phyloP scores from a whole-genome alignment of 2,888 invertebrate species.

The Cheilosia impressa region DNA sequence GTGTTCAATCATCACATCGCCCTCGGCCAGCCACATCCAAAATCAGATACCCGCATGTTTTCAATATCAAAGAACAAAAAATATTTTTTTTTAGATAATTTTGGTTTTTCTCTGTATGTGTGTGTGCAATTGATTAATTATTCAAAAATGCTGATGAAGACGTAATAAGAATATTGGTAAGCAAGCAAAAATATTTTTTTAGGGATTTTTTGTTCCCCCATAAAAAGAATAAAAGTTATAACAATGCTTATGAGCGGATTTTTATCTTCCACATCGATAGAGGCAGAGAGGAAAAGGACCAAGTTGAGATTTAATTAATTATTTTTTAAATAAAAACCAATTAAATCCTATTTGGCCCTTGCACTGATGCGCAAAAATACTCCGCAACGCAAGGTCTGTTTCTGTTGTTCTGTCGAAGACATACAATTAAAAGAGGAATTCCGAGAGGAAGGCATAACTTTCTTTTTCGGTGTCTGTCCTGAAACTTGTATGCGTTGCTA shows the following conservation, averaged over 20 bases:
- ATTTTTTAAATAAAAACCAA: conserved; percentile 53
- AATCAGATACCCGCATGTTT: not conserved
- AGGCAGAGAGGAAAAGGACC: not conserved
- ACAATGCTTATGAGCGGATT: conserved; percentile 49
- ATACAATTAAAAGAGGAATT: conserved; percentile 21
- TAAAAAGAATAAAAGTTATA: conserved; percentile 21
- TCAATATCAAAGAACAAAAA: conserved; percentile 19
- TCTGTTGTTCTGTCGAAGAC: conserved; percentile 7
- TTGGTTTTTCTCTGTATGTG: conserved; percentile 4
- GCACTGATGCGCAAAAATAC: conserved; percentile 43
- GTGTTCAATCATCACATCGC: not conserved
- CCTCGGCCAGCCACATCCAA: not conserved
- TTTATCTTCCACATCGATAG: not conserved
- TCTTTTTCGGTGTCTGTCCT: not conserved
- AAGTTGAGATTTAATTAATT: conserved; percentile 64
- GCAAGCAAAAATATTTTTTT: conserved; percentile 31
- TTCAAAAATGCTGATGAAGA: conserved; percentile 28
- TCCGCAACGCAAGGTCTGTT: conserved; percentile 22
- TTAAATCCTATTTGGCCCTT: conserved; percentile 45
- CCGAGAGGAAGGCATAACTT: conserved; percentile 26
- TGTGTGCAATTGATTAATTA: conserved; percentile 45
- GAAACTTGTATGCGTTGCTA: conserved; percentile 15
- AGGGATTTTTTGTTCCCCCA: conserved; percentile 38
- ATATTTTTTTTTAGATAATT: conserved; percentile 21
- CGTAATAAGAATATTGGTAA: conserved; percentile 30